phyloP scores from a whole-genome alignment of 2,113 vertebrate species.

The Phaetusa simplex region DNA sequence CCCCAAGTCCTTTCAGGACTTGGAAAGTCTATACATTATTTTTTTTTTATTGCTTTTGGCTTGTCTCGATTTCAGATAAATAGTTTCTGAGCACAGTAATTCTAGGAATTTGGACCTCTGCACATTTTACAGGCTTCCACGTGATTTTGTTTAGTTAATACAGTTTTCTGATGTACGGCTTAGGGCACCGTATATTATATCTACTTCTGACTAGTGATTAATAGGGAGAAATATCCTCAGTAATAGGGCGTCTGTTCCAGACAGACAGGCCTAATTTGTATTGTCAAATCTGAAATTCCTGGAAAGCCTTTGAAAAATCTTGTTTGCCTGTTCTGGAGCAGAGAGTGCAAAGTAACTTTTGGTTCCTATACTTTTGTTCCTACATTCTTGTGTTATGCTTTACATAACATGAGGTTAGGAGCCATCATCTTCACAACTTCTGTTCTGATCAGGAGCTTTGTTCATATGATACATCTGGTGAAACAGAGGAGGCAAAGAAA shows the following conservation, averaged over 20 bases:
- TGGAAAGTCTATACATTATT: neutral
- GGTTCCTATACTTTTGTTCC: neutral
- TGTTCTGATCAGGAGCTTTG: neutral
- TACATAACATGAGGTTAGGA: neutral
- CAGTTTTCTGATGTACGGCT: neutral
- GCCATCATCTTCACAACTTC: neutral
- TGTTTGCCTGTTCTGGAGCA: neutral
- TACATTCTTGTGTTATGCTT: neutral
- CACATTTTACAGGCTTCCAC: neutral
- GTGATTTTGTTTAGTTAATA: neutral
- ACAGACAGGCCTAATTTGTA: neutral
- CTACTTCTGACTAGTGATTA: neutral
- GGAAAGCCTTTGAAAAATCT: neutral
- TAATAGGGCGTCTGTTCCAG: neutral
- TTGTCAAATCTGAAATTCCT: neutral
- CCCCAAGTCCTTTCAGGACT: neutral
- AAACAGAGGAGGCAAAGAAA: neutral
- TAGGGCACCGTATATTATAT: neutral
- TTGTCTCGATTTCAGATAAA: neutral
- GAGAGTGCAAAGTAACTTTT: neutral
- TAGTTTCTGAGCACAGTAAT: neutral
- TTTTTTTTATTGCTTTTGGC: neutral
- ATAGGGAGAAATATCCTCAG: neutral
- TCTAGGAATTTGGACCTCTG: neutral
- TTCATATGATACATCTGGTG: neutral